These are phyloP conservation scores for Dinothrombium tinctorium DNA, from an alignment of 1,140 invertebrate genomes.

Conservation along the genomic window DNA sequence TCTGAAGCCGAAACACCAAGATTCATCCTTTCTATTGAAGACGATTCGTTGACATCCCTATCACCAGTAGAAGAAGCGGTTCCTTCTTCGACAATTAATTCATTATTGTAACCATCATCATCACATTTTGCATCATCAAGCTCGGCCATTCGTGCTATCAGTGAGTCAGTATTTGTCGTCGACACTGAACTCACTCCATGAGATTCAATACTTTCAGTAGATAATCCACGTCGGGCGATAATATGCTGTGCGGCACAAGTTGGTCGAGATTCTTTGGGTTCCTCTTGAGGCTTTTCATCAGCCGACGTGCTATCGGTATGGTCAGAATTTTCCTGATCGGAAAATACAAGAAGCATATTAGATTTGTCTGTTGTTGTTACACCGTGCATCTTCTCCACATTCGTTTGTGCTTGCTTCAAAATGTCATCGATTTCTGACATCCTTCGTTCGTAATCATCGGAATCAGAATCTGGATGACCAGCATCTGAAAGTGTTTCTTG, in stretches of 20 bases:
- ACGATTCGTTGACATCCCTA: no score
- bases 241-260: conserved; percentile 2
- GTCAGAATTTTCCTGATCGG: no score
- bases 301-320: background rate
- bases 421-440: conserved; percentile 49
- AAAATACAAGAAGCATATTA: background rate
- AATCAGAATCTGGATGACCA: conserved; percentile 19
- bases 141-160: conserved; percentile 2
- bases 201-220: conserved; percentile 10
- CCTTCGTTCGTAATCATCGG: conserved; percentile 38
- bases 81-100: background rate
- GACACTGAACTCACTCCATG: conserved; percentile 1
- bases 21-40: no score
- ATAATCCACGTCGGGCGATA: background rate
- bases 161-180: conserved; percentile 2
- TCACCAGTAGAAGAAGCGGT: no score
- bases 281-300: background rate
- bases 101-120: no score
- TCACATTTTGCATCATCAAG: background rate
- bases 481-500: conserved; percentile 34
- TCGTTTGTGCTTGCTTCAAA: conserved; percentile 36
- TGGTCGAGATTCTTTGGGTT: background rate
- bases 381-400: conserved; percentile 30
- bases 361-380: conserved; percentile 6
- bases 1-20: no score